Conservation (phyloP, 2,797 vertebrate genomes). For the Poeciliopsis presidionis region DNA sequence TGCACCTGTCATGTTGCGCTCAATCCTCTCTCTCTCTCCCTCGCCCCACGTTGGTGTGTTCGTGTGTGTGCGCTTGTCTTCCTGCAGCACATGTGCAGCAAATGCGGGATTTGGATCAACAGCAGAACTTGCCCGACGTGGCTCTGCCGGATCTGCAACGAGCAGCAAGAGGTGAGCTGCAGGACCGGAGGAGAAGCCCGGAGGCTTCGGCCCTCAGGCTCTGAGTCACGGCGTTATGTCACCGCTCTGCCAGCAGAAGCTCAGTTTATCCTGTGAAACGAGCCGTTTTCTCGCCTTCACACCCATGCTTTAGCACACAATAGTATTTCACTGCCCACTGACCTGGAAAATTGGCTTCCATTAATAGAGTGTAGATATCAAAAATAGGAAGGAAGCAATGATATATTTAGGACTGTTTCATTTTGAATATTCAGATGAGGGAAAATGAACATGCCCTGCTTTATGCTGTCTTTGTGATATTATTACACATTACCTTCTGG, state of each 20-base stretch:
- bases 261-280: slow-evolving; percentile 13
- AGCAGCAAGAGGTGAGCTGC: slow-evolving; percentile 90
- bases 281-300: slow-evolving; percentile 28
- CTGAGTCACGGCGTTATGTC: slow-evolving; percentile 18
- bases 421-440: not conserved
- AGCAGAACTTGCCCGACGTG: slow-evolving; percentile 83
- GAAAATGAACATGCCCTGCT: not conserved
- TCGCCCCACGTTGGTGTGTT: slow-evolving; percentile 3
- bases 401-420: not conserved
- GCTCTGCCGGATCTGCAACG: slow-evolving; percentile 95
- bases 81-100: slow-evolving; percentile 90
- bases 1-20: slow-evolving; percentile 30
- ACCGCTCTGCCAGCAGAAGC: not conserved
- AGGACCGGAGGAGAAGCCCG: not conserved
- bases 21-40: not conserved
- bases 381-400: not conserved
- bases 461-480: not conserved
- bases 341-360: slow-evolving; percentile 45
- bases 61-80: slow-evolving; percentile 12
- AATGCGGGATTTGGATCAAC: slow-evolving; percentile 87
- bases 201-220: not conserved
- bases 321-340: slow-evolving; percentile 41
- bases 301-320: slow-evolving; percentile 17
- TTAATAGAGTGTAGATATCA: slow-evolving; percentile 11
- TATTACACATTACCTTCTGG: slow-evolving; percentile 13